Evolutionary conservation across 2,888 invertebrate genomes (phyloP), one percentile per base, ranked within the genome.

Genomic region (Chirona hameri): DNA sequence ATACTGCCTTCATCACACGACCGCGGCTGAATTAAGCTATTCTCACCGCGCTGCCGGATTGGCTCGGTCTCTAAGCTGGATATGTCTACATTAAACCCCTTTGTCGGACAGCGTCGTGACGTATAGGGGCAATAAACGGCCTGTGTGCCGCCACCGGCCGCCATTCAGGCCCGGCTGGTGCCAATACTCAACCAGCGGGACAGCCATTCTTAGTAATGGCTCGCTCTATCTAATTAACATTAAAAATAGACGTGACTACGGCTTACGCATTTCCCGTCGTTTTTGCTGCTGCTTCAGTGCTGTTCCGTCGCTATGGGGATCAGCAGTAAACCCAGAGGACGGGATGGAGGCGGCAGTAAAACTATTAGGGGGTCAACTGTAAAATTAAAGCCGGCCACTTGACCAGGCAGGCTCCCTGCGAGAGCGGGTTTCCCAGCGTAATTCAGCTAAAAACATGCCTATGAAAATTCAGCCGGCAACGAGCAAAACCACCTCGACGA

Each of bases 171-270:
- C 4, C n/a, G 21, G 24, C n/a, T 10, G 3, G 60, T n/a, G n/a
- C 60, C n/a, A 60, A 24, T 60, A n/a, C 24, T 24, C 4, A 5
- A n/a, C 21, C 60, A n/a, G 60, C 60, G n/a, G 60, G 60, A 21
- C 24, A 7, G 3, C 60, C 21, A 60, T 24, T 21, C n/a, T 24
- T 5, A 24, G n/a, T 21, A n/a, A n/a, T n/a, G 60, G 60, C 60
- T 2, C 60, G n/a, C 21, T n/a, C 60, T n/a, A 21, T 60, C n/a
- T 60, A 60, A 60, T 24, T 24, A 21, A n/a, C 60, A n/a, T 60
- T 60, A 60, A n/a, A 60, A 60, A 60, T 60, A 21, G 60, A 60
- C n/a, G 60, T 60, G n/a, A n/a, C n/a, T 60, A 60, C 60, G n/a
- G n/a, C 10, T n/a, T n/a, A n/a, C 60, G 21, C 7, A 7, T 60